A percentile compares a stretch with the other conserved stretches of the same genome.
These are phyloP conservation scores for Spea hammondii DNA, from an alignment of 2,797 vertebrate genomes.

Conservation along the genomic window DNA sequence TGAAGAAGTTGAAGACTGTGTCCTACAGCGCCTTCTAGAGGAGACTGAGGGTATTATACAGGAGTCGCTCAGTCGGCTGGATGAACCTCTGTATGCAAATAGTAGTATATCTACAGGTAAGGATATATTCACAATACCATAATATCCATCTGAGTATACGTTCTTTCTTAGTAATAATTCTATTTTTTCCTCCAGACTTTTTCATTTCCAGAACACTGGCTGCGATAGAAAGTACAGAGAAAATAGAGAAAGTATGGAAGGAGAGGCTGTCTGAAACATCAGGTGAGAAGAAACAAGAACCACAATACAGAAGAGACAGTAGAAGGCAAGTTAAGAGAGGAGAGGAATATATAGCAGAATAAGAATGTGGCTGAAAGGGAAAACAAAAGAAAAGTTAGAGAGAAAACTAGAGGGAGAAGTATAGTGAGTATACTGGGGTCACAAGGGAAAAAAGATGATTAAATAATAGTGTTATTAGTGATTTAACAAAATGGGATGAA, in stretches of 20 bases:
- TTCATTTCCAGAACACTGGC: conserved; percentile 80
- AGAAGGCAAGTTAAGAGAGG: conserved; percentile 25
- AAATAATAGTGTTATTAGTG: background rate
- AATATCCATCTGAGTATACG: background rate
- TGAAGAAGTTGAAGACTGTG: conserved; percentile 66
- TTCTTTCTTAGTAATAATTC: too few relatives aligned
- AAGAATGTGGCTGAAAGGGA: too few relatives aligned
- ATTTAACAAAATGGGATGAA: too few relatives aligned
- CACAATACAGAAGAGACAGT: background rate
- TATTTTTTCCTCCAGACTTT: conserved; percentile 73
- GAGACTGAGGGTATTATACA: conserved; percentile 80
- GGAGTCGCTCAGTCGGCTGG: conserved; percentile 79
- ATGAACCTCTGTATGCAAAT: conserved; percentile 82
- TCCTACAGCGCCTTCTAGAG: conserved; percentile 69
- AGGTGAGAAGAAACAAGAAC: conserved; percentile 67
- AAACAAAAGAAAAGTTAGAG: background rate
- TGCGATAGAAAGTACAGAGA: conserved; percentile 73
- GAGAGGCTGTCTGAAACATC: conserved; percentile 68
- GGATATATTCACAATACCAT: background rate
- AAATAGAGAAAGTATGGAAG: conserved; percentile 69
- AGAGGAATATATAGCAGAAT: background rate
- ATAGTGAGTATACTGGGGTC: background rate
- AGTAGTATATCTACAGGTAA: conserved; percentile 86
- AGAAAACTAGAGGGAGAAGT: background rate
- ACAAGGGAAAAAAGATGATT: too few relatives aligned